Evolutionary conservation across 23 tunicate genomes (phyloP).

Genomic region (Phallusia fumigata): DNA sequence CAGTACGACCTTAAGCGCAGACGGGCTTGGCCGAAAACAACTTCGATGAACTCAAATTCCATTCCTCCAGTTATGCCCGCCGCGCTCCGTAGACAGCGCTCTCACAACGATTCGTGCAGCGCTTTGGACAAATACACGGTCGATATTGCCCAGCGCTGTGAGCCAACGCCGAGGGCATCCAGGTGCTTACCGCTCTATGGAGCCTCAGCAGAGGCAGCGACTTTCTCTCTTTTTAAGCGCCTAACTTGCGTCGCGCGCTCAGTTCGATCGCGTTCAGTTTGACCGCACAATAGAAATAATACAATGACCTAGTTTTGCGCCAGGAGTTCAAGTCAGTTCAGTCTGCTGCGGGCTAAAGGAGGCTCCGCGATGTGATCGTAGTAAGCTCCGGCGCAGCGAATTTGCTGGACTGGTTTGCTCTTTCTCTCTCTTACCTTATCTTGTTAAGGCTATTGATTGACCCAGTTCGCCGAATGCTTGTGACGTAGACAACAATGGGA

Average conservation of each 20-base stretch:
- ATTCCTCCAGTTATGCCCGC: not conserved
- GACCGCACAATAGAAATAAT: conserved; percentile 18
- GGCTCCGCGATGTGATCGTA: not conserved
- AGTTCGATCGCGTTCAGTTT: conserved; percentile 7
- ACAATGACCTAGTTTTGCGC: conserved; percentile 40
- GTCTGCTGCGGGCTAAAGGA: not conserved
- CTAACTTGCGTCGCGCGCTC: not conserved
- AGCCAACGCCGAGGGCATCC: not conserved
- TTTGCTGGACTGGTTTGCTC: not conserved
- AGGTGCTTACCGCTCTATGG: not conserved
- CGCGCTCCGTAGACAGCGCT: not conserved
- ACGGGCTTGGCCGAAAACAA: not conserved
- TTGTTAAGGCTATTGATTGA: not conserved
- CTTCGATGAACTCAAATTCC: not conserved
- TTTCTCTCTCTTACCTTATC: not conserved
- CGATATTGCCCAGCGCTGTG: not conserved
- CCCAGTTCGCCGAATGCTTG: not conserved
- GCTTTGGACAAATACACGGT: not conserved
- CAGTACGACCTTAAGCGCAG: conserved; percentile 3
- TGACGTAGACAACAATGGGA: too few species aligned
- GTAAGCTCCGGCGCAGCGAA: not conserved
- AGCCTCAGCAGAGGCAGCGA: not conserved
- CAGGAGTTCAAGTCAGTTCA: conserved; percentile 25
- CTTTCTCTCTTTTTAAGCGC: not conserved
- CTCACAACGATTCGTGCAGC: not conserved